phyloP scores from a whole-genome alignment of 2,113 vertebrate species.

The Microtus oregoni region DNA sequence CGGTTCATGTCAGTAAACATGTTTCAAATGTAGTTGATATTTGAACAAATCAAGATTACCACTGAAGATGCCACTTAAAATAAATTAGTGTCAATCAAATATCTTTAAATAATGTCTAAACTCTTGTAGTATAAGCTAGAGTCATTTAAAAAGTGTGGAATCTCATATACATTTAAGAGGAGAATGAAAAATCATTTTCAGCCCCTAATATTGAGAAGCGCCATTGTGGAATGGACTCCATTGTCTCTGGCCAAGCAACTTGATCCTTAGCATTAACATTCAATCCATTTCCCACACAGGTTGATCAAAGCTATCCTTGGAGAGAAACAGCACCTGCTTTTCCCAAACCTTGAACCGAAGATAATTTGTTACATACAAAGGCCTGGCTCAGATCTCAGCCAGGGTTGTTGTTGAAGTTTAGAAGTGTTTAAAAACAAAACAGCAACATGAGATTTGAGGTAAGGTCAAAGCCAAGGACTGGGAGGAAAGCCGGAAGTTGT shows the following conservation, averaged over 20 bases:
- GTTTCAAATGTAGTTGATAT: not conserved
- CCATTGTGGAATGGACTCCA: not conserved
- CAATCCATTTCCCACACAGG: not conserved
- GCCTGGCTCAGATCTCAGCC: not conserved
- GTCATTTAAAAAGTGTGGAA: conserved; percentile 1
- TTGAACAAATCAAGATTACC: conserved; percentile 47
- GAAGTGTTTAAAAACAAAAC: not conserved
- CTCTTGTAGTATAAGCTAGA: not conserved
- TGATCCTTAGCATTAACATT: conserved; percentile 2
- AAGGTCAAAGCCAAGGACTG: not conserved
- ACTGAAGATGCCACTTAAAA: conserved; percentile 8
- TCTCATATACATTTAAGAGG: not conserved
- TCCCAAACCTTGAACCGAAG: not conserved
- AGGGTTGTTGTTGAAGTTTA: conserved; percentile 37
- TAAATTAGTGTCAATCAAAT: conserved; percentile 40
- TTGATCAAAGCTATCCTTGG: conserved; percentile 27
- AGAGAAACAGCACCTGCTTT: not conserved
- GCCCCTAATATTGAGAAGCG: not conserved
- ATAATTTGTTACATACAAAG: not conserved
- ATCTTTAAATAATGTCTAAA: conserved; percentile 48
- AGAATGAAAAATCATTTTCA: not conserved
- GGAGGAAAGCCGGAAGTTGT: not conserved
- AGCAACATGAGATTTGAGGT: not conserved
- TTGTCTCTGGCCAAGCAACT: not conserved
- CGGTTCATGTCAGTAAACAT: not conserved